Conservation (phyloP, 2,797 vertebrate genomes). For the Liasis olivaceus region DNA sequence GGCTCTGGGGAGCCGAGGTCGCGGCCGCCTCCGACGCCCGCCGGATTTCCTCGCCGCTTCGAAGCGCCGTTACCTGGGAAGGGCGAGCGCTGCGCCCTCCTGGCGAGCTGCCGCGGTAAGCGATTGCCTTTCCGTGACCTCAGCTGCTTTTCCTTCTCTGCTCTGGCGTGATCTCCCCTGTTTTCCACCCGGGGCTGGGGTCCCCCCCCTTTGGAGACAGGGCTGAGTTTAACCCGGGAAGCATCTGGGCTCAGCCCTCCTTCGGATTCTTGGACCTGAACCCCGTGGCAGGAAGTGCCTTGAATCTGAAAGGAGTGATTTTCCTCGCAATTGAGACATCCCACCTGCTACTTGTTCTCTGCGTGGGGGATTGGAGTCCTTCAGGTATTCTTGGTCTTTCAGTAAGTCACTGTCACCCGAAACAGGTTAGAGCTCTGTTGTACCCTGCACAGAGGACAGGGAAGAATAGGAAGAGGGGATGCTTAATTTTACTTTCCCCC, state of each 20-base stretch:
- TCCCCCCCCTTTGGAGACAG: background rate
- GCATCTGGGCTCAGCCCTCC: background rate
- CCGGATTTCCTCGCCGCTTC: slow-evolving; percentile 55
- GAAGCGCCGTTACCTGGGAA: slow-evolving; percentile 37
- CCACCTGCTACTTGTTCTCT: background rate
- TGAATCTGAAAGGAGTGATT: background rate
- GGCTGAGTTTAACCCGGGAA: background rate
- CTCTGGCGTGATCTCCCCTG: background rate
- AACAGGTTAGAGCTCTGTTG: background rate
- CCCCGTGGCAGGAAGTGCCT: background rate
- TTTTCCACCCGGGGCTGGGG: background rate
- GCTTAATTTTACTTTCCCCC: background rate
- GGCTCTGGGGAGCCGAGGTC: slow-evolving; percentile 43
- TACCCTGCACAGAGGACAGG: background rate
- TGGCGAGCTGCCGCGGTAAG: slow-evolving; percentile 49
- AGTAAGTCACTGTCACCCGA: background rate
- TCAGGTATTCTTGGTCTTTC: background rate
- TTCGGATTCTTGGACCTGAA: too few relatives aligned
- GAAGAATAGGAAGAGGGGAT: background rate
- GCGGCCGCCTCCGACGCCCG: slow-evolving; percentile 7
- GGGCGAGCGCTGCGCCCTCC: slow-evolving; percentile 17
- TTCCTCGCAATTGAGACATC: background rate
- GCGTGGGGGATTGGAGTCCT: background rate
- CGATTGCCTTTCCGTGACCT: slow-evolving; percentile 8
- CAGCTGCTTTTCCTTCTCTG: background rate